Conservation (phyloP, 2,797 vertebrate species). For the Siniperca undulata region DNA sequence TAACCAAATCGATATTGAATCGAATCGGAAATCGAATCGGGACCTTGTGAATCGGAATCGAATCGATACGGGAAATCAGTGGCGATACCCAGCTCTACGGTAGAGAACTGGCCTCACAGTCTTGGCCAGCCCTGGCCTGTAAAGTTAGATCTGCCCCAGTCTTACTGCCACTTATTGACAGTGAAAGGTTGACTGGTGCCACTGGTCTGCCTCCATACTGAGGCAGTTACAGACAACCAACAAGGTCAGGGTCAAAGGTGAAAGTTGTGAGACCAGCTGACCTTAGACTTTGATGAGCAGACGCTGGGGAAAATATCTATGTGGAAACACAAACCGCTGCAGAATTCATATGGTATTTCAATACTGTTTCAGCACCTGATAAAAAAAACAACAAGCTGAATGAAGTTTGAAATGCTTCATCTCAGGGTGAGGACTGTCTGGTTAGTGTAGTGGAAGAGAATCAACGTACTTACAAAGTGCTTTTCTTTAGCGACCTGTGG, state of each 20-base stretch:
- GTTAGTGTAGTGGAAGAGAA: accelerated
- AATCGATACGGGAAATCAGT: too few relatives aligned
- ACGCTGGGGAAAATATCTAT: not conserved
- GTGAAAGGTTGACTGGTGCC: constrained; percentile 32
- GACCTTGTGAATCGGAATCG: too few relatives aligned
- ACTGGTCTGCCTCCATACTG: constrained; percentile 46
- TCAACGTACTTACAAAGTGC: constrained; percentile 34
- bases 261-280: constrained; percentile 20
- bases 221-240: constrained; percentile 22
- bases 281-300: constrained; percentile 2
- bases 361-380: not conserved
- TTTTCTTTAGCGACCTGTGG: constrained; percentile 19
- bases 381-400: not conserved
- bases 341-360: not conserved
- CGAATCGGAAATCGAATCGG: too few relatives aligned
- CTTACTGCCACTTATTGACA: not conserved
- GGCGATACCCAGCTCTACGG: too few relatives aligned
- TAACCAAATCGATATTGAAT: too few relatives aligned
- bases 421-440: not conserved
- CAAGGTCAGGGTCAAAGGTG: constrained; percentile 55
- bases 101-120: not conserved
- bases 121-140: not conserved
- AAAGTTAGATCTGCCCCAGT: not conserved
- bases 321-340: constrained; percentile 5
- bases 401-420: not conserved